Conservation (phyloP, 2,113 vertebrate genomes). For the Brachyistius frenatus region DNA sequence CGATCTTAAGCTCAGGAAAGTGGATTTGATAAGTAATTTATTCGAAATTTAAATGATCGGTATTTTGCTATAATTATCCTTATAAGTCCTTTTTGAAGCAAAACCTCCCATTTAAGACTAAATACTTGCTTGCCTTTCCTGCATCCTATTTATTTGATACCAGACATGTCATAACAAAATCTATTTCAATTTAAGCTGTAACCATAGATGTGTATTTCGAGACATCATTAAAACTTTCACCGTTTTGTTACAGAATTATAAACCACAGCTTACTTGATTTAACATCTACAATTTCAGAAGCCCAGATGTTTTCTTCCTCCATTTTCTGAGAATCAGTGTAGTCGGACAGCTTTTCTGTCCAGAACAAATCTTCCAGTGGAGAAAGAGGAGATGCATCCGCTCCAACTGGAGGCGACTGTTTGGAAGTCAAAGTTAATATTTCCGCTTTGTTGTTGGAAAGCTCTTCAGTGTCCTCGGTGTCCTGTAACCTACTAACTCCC, state of each 20-base stretch:
- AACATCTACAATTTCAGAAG: constrained; percentile 39
- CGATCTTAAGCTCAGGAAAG: no score
- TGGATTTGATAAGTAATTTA: no score
- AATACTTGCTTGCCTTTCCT: no score
- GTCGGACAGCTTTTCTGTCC: constrained; percentile 61
- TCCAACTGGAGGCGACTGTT: constrained; percentile 60
- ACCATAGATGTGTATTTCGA: not conserved
- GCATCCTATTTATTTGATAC: no score
- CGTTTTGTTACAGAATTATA: not conserved
- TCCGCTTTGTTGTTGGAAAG: constrained; percentile 48
- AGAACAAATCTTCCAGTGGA: constrained; percentile 59
- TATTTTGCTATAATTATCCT: no score
- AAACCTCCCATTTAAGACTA: no score
- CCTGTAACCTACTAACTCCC: constrained; percentile 88
- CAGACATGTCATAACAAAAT: no score
- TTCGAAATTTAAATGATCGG: no score
- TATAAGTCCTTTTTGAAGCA: no score
- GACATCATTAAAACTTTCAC: not conserved
- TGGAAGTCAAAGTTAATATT: constrained; percentile 68
- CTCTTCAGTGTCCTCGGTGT: constrained; percentile 82
- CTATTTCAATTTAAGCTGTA: no score
- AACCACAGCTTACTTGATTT: constrained; percentile 56
- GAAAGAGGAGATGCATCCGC: constrained; percentile 23
- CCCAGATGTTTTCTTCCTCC: constrained; percentile 58
- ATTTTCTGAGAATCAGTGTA: constrained; percentile 28